Evolutionary conservation across 2,113 vertebrate genomes (phyloP), one percentile per base, ranked within the genome.

Genomic region (Epinephelus cyanopodus): DNA sequence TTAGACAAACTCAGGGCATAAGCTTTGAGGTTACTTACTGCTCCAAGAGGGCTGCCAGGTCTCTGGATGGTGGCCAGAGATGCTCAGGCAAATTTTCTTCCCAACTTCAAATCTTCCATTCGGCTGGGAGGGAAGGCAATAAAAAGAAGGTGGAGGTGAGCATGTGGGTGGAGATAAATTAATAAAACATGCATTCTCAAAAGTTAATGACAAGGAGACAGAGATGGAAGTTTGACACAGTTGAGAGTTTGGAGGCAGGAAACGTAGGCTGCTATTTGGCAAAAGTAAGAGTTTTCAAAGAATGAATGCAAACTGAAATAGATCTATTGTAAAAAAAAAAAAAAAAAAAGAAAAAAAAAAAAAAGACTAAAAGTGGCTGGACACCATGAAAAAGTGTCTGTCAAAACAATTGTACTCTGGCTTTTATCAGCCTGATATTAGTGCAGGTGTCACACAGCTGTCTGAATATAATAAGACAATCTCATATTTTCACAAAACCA

Each of bases 41-140:
- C 98, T 99, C 98, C 98, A 99, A 0, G 98, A 99, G 9, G 98
- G 98, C 89, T 99, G 98, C 98, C 98, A 99, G 14, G 98, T 99
- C 96, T 99, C 98, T 70, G 98, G 98, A 91, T 99, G 98, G 92
- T 99, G 98, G 62, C 98, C 98, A 80, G 98, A 99, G 92, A 99
- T 99, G 91, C 98, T 99, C 83, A 99, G 93, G 89, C 98, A 99
- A 92, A 99, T 99, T 90, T 99, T 99, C 95, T 99, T 99, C 75
- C 98, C 98, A 81, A 99, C 97, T 95, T 99, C 98, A 92, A 99
- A 99, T 81, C 98, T 96, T 76, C 98, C 98, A 83, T 99, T 99
- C 19, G 98, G 96, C 98, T 99, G 92, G 47, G 11, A 72, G 14
- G 58, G 25, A 65, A 68, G 21, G 27, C 5, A 81, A 79, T 12